Evolutionary conservation across 2,113 vertebrate species (phyloP), one percentile per base, ranked within the genome.

Genomic region (Butorides virescens): DNA sequence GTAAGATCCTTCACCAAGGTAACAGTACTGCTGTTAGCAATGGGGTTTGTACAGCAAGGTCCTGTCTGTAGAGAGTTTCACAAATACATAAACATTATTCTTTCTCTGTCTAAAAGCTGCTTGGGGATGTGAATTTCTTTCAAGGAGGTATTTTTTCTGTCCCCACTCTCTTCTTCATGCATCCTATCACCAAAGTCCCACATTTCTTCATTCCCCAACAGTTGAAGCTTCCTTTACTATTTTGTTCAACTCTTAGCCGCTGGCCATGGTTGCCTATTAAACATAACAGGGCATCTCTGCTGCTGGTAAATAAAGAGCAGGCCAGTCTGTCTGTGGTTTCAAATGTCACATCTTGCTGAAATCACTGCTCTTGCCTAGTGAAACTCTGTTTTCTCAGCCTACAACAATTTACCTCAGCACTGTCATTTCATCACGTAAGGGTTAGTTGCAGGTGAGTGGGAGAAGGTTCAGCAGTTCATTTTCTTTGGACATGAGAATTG

Each of bases 331-430:
- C 77, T 96, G 53, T 68, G 72, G 55, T 95, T 87, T 46, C n/a
- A 85, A 85, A 92, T 82, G 93, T 68, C 77, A 90, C 74, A 85
- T 44, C 49, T 52, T 61, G 56, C 84, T 82, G 78, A 92, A 86
- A 79, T 88, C 66, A 65, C 46, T 62, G 77, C 61, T 82, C 37
- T 52, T 1, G 19, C 78, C 91, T n/a, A 36, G 39, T 56, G 67
- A 94, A 96, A 82, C 32, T 63, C 55, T 67, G 12, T 89, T 87
- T 90, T 85, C 94, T 93, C 81, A 93, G 70, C 36, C 49, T 65
- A 32, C 13, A 50, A 59, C 21, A 7, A 52, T 72, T 74, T 78
- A 47, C 73, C 70, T 89, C 83, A 87, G 79, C 22, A 7, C n/a
- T 91, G 80, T 56, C 77, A 46, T 92, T 96, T 87, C 36, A 65